Base-by-base conservation (phyloP, 1,140 invertebrate genomes). In the Drosophila ohnishii region DNA sequence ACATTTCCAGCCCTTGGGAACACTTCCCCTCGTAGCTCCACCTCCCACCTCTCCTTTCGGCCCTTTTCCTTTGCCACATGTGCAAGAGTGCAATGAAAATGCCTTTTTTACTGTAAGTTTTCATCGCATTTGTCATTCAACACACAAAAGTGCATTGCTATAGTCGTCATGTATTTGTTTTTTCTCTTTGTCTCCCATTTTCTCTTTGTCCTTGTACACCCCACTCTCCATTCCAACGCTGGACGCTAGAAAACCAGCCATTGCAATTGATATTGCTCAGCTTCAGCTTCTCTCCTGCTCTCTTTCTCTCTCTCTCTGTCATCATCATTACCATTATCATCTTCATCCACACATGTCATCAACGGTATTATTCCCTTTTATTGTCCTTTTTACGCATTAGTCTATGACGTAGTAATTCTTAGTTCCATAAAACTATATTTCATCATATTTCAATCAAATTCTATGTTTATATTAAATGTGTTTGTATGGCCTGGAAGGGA, bases 251-350 rank as follows among this genome's bases (percentile, higher is more conserved):
- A 22, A 22, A 22, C 16, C 9, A 11, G 16, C 40, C 9, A 19
- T 25, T 45, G 11, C n/a, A 14, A 19, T 42, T 62, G 47, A 81
- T 77, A 77, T 81, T 76, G 37, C 59, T 53, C 11, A 65, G 57
- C 59, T 50, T 53, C 32, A 53, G 45, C 19, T 16, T 44, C 34
- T 42, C 13, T 37, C 4, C 8, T n/a, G 13, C 34, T 55, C 19
- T 22, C n/a, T 53, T 53, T 53, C 50, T 35, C 14, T n/a, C 19
- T 8, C 51, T 35, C 25, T 48, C 13, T 60, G 10, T 69, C 35
- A 35, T 32, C 53, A 40, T 37, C 22, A 37, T 37, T 14, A 16
- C 16, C 30, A 42, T 7, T 37, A 37, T 30, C 16, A 53, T 51
- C 8, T 48, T 48, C 9, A n/a, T 8, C 45, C 28, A 30, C 47